Evolutionary conservation across 92 coral and sea anemone genomes (phyloP), one percentile per base, ranked within the genome.

Genomic region (Ricordea florida): DNA sequence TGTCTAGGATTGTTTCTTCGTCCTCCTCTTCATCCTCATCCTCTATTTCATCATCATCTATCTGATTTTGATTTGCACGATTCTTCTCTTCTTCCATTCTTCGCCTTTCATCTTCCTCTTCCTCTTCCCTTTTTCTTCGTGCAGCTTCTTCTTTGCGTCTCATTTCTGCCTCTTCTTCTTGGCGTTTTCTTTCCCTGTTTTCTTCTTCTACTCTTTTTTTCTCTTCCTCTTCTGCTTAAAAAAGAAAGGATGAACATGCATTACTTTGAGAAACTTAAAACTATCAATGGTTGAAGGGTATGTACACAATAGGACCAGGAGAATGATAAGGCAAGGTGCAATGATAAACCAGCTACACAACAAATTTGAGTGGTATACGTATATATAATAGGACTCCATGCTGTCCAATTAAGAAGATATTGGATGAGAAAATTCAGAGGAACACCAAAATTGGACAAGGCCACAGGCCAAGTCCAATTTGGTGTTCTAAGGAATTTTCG

Each of bases 1-100:
- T 76, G 49, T 90, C 92, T 38, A 91, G 74, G 78, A 91, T 87
- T 0, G 92, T 87, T 16, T 91, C 97, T 30, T 78, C 90, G 5
- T 77, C 82, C 49, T 72, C 87, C 4, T 85, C 83, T 52, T 76
- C 87, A 15, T 74, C 90, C 6, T 76, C 97, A 5, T 87, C 93
- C 22, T 76, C 87, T 41, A 82, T 74, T 41, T 71, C 89, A 48
- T 35, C 79, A 48, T 55, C 89, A 45, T 58, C 57, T 10, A 57
- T 27, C 21, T 60, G 51, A 45, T 78, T 63, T 23, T 78, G 67
- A 28, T 65, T 66, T n/a, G 72, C 36, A 8, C 77, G 49, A 17
- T 78, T 55, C 57, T 78, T 67, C 57, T 78, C 78, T n/a, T 41
- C 84, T 21, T 65, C 84, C 66, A 53, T 61, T 61, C 69, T 61